Evolutionary conservation across 2,888 invertebrate genomes (phyloP).

Genomic region (Dasysyrphus albostriatus): DNA sequence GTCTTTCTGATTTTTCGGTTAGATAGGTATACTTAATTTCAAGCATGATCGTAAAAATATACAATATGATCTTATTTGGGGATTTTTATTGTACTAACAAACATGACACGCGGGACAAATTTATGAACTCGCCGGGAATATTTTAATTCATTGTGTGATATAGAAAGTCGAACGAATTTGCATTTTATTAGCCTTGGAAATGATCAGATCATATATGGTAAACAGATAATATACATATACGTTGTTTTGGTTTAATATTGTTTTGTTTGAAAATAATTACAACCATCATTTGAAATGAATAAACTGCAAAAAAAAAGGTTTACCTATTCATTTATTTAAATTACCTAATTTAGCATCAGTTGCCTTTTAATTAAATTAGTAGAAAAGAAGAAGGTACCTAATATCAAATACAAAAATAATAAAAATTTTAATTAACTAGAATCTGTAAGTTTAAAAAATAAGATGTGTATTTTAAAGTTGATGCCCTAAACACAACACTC

Average conservation of each 20-base stretch:
- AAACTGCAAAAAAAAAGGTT: not conserved
- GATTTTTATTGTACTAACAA: slow-evolving; percentile 48
- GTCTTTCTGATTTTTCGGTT: not conserved
- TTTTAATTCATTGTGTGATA: slow-evolving; percentile 2
- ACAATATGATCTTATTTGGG: slow-evolving; percentile 60
- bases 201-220: slow-evolving; percentile 35
- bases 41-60: slow-evolving; percentile 55
- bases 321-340: not conserved
- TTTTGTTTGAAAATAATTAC: not conserved
- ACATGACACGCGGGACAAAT: slow-evolving; percentile 46
- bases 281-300: not conserved
- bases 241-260: slow-evolving; percentile 14
- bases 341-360: not conserved
- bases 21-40: not conserved
- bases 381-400: no score
- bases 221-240: slow-evolving; percentile 20
- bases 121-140: slow-evolving; percentile 18
- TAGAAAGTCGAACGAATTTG: slow-evolving; percentile 60
- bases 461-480: no score
- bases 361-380: not conserved
- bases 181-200: slow-evolving; percentile 60
- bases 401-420: no score
- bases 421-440: no score
- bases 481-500: no score
- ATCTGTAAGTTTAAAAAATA: no score